Evolutionary conservation across 2,797 vertebrate species (phyloP), one percentile per base, ranked within the genome.

Genomic region (Serranus cabrilla): DNA sequence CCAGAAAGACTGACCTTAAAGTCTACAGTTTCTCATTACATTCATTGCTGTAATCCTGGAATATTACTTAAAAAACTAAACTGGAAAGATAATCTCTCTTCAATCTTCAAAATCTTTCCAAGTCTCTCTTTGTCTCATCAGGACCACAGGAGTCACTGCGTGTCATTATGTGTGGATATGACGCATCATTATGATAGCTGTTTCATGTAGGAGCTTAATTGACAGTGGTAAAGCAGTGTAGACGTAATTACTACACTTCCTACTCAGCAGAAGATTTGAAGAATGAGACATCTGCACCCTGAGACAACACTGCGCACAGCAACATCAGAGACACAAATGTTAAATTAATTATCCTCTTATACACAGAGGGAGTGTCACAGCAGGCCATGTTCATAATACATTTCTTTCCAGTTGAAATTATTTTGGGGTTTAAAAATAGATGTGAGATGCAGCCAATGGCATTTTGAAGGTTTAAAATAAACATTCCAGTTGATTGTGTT

Each of bases 181-280:
- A 52, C 13, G 23, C 68, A 73, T 60, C 11, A 17, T 76, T 57
- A 56, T 81, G 56, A 62, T 76, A 67, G 56, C 49, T 27, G 13
- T 27, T 60, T 65, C 8, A 52, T 76, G 49, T 76, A 72, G 7
- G 12, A 7, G 31, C 59, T 56, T 65, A 69, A 65, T 72, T 78
- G 66, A 78, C 40, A 49, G 52, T 55, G 43, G 43, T 39, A 37
- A 63, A 55, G 43, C 54, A 71, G 64, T 39, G 52, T 45, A 43
- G 56, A 59, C 66, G 71, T 71, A 77, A 84, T 76, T 73, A 60
- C 55, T 76, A 43, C 59, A 49, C 50, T 71, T 78, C 47, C 52
- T 69, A 39, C 56, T 62, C 9, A 13, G 55, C 63, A 79, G 68
- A 46, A 5, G 43, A 52, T 66, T 85, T 34, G 49, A 69, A 56